Conservation (phyloP, 2,797 vertebrate genomes). For the Oryzias sinensis region DNA sequence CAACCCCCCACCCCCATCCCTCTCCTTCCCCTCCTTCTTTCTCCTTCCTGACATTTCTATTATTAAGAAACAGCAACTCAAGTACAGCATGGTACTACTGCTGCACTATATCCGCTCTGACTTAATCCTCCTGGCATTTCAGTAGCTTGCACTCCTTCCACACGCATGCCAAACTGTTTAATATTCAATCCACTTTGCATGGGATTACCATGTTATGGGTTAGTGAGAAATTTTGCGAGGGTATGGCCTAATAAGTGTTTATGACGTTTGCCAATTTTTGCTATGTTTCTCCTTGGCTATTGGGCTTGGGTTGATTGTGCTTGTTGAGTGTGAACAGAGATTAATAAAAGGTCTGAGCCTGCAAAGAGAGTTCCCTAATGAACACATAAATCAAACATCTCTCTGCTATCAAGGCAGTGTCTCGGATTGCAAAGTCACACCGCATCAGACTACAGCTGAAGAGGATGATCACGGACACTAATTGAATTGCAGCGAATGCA, state of each 20-base stretch:
- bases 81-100: conserved; percentile 50
- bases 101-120: conserved; percentile 58
- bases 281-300: conserved; percentile 44
- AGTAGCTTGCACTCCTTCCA: conserved; percentile 54
- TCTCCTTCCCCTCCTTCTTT: conserved; percentile 36
- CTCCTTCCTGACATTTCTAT: conserved; percentile 71
- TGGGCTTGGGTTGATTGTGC: conserved; percentile 53
- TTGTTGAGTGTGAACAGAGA: conserved; percentile 62
- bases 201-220: conserved; percentile 55
- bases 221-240: conserved; percentile 51
- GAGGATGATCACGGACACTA: conserved; percentile 71
- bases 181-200: conserved; percentile 71
- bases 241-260: conserved; percentile 50
- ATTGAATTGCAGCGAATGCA: conserved; percentile 69
- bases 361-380: conserved; percentile 65
- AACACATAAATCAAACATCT: conserved; percentile 76
- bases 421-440: conserved; percentile 57
- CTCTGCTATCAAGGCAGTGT: conserved; percentile 43
- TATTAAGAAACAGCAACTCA: conserved; percentile 70
- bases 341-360: conserved; percentile 66
- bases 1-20: conserved; percentile 14
- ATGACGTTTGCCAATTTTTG: conserved; percentile 48
- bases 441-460: conserved; percentile 60
- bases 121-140: conserved; percentile 76
- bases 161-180: conserved; percentile 60